A percentile compares a stretch with the other conserved stretches of the same genome.
Evolutionary conservation across 2,888 invertebrate genomes (phyloP).

Genomic region (Diogma glabrata): DNA sequence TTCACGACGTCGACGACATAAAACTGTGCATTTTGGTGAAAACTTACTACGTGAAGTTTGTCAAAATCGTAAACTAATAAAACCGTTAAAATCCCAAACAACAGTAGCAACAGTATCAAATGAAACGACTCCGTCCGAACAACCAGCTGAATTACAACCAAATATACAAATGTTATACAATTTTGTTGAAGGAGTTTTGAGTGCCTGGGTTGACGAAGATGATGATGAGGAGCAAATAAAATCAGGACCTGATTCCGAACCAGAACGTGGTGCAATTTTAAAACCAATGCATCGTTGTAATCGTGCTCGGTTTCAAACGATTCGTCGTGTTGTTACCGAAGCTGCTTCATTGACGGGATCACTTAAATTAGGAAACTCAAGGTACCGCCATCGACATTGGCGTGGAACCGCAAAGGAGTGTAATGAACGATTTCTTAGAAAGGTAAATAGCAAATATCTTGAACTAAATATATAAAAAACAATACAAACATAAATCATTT

Average conservation of each 20-base stretch:
- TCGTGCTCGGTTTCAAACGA: conserved; percentile 55
- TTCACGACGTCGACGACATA: conserved; percentile 58
- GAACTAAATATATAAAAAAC: no score
- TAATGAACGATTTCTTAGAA: conserved; percentile 77
- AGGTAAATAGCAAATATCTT: conserved; percentile 45
- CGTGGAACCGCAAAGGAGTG: conserved; percentile 76
- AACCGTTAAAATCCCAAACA: conserved; percentile 27
- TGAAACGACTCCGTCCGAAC: conserved; percentile 11
- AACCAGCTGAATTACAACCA: conserved; percentile 42
- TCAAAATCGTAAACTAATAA: conserved; percentile 50
- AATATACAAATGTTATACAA: conserved; percentile 72
- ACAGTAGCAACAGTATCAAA: conserved; percentile 32
- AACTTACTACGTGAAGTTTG: conserved; percentile 62
- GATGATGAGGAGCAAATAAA: conserved; percentile 49
- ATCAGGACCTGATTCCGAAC: conserved; percentile 61
- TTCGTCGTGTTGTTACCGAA: conserved; percentile 55
- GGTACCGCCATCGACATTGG: conserved; percentile 72
- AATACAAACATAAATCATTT: no score
- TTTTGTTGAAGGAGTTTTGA: conserved; percentile 67
- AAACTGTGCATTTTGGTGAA: conserved; percentile 68
- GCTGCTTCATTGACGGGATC: conserved; percentile 58
- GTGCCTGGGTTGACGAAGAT: conserved; percentile 66
- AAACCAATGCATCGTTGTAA: conserved; percentile 38
- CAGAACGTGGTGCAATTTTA: conserved; percentile 46
- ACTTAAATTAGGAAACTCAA: conserved; percentile 52